Evolutionary conservation across 2,888 invertebrate species (phyloP), one percentile per base, ranked within the genome.

Genomic region (Melieria picta): DNA sequence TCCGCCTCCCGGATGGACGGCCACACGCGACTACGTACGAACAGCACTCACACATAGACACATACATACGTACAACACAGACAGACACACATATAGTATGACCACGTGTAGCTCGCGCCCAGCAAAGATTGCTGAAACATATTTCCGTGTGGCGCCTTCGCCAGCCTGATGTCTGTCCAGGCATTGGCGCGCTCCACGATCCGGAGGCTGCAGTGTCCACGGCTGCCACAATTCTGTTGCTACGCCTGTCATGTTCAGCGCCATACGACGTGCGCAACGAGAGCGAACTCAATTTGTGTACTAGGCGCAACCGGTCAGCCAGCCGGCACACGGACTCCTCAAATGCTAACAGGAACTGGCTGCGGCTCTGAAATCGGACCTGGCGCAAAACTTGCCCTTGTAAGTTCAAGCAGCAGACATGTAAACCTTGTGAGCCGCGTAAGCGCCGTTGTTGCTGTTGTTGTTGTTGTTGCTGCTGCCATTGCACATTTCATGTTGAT

Each of bases 261-360:
- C 63, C 50, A 78, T 77, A 78, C 79, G 79, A 82, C 82, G 82
- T 82, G 82, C 79, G 80, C 81, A 81, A 81, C 79, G 80, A 76
- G 82, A 83, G 83, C 80, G 81, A 83, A 81, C 80, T 82, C 82
- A 83, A 83, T 83, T 82, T 83, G 82, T 79, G 77, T 78, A 78
- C 78, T 77, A 77, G 77, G 77, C 80, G 60, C 9, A 9, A 13
- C 11, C n/a, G 6, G 13, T 10, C 10, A 52, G 13, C 7, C 48
- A 47, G 57, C 57, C 9, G 30, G 48, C 16, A 47, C 9, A 48
- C 42, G 16, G 9, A 48, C 13, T 9, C 30, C 4, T 63, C 11
- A 4, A 10, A 48, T 7, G 48, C 5, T 16, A 30, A 10, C 7
- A 50, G 5, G 50, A 5, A 52, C 4, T 11, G 9, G 6, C n/a